Conservation (phyloP, 2,888 invertebrate species). For the Bembecia ichneumoniformis region DNA sequence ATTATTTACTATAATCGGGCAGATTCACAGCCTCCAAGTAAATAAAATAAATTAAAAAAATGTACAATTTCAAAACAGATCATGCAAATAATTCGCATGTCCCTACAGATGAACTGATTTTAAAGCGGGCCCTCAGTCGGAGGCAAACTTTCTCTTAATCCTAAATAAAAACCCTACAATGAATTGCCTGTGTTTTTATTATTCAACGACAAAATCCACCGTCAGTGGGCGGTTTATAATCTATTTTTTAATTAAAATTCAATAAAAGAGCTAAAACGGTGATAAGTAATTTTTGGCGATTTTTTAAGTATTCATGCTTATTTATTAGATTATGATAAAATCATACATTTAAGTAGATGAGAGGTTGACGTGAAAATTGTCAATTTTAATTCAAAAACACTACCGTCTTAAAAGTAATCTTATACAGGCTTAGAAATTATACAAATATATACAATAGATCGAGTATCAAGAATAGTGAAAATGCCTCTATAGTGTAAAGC, state of each 20-base stretch:
- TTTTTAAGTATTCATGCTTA: not conserved
- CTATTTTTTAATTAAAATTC: too few relatives aligned
- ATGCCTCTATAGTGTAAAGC: constrained; percentile 20
- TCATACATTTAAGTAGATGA: not conserved
- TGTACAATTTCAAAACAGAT: too few relatives aligned
- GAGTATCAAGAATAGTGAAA: constrained; percentile 60
- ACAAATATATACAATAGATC: constrained; percentile 53
- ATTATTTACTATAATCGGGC: not conserved
- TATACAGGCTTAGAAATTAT: constrained; percentile 7
- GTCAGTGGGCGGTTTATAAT: too few relatives aligned
- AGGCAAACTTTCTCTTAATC: too few relatives aligned
- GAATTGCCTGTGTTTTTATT: too few relatives aligned
- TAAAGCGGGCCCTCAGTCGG: too few relatives aligned
- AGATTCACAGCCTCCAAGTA: not conserved
- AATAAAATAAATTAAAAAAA: not conserved
- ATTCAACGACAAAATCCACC: too few relatives aligned
- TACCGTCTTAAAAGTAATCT: constrained; percentile 6
- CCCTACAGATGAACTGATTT: too few relatives aligned
- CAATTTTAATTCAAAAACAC: not conserved
- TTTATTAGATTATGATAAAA: not conserved
- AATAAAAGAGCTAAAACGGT: not conserved
- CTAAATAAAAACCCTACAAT: too few relatives aligned
- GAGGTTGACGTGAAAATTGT: not conserved
- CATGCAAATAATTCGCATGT: too few relatives aligned
- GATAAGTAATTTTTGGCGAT: not conserved